A percentile compares a stretch with the other conserved stretches of the same genome.
Evolutionary conservation across 2,797 vertebrate genomes (phyloP).

Genomic region (Peromyscus nudipes): DNA sequence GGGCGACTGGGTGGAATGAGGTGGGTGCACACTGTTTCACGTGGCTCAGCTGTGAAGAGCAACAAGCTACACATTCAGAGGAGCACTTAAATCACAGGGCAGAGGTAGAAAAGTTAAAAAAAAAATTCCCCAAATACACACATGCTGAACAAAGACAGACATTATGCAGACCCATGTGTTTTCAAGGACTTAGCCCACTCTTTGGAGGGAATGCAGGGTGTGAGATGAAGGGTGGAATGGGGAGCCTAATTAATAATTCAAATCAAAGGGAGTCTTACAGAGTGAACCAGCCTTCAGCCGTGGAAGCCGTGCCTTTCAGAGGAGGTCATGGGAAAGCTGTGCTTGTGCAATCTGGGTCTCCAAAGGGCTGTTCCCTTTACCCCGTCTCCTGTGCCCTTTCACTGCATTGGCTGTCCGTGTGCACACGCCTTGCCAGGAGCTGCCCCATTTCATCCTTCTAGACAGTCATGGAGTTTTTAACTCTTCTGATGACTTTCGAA

Average conservation of each 20-base stretch:
- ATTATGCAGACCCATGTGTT: background rate
- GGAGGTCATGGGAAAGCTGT: background rate
- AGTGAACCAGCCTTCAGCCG: background rate
- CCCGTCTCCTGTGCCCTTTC: background rate
- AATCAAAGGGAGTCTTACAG: background rate
- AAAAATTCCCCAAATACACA: background rate
- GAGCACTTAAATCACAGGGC: background rate
- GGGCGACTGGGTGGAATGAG: background rate
- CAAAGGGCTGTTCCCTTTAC: background rate
- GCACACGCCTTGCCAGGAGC: background rate
- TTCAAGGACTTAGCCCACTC: slow-evolving; percentile 20
- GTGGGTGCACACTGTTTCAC: too few species aligned
- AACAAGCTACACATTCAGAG: background rate
- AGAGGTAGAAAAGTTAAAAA: slow-evolving; percentile 12
- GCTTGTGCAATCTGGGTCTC: background rate
- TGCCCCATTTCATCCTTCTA: background rate
- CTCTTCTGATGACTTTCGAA: background rate
- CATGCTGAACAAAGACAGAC: background rate
- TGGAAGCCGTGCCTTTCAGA: background rate
- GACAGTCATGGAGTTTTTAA: background rate
- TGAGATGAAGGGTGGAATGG: background rate
- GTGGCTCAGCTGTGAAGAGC: background rate
- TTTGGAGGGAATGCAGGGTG: background rate
- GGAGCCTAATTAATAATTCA: background rate
- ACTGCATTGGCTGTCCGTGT: background rate